phyloP scores from a whole-genome alignment of 2,888 invertebrate genomes.

The Yponomeuta plumbellus region DNA sequence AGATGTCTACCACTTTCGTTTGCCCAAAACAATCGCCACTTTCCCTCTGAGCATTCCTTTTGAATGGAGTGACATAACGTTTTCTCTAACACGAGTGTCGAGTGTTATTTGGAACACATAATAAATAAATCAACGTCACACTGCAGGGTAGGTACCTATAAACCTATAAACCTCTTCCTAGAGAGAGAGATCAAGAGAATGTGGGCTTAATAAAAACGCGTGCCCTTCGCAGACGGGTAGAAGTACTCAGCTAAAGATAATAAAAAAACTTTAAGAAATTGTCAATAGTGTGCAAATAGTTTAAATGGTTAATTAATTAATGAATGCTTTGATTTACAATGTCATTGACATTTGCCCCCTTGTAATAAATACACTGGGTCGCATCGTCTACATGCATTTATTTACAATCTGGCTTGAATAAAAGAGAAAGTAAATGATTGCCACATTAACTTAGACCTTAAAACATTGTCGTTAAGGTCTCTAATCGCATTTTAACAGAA shows the following conservation, averaged over 20 bases:
- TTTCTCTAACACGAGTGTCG: neutral
- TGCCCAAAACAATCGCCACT: conserved; percentile 10
- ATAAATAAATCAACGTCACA: too few relatives aligned
- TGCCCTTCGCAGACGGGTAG: too few relatives aligned
- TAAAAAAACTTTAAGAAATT: too few relatives aligned
- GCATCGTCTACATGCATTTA: neutral
- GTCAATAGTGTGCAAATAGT: too few relatives aligned
- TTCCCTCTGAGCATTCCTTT: neutral
- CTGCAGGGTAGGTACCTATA: too few relatives aligned
- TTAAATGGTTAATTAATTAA: neutral
- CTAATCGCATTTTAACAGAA: neutral
- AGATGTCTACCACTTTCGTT: conserved; percentile 4
- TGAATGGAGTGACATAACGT: neutral
- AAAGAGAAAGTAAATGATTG: neutral
- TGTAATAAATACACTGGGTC: neutral
- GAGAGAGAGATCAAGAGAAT: too few relatives aligned
- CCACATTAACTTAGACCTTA: neutral
- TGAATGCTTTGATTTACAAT: neutral
- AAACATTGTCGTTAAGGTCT: neutral
- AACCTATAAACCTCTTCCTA: too few relatives aligned
- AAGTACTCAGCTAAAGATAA: too few relatives aligned
- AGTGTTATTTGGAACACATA: too few relatives aligned
- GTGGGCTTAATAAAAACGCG: too few relatives aligned
- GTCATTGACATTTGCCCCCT: neutral
- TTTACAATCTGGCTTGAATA: neutral